Evolutionary conservation across 2,888 invertebrate genomes (phyloP).

Genomic region (Tipula helvola): DNA sequence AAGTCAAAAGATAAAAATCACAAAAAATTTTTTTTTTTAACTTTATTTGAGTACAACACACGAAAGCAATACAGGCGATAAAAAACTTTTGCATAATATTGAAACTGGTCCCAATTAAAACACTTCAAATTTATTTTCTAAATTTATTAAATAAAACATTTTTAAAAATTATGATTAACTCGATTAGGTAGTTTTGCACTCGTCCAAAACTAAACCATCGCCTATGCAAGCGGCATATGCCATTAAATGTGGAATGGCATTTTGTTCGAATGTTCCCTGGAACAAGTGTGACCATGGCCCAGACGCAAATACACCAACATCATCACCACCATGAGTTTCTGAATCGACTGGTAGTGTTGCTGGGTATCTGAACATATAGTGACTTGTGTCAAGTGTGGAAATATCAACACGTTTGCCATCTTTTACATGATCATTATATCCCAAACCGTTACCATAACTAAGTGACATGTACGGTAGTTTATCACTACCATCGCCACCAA

Average conservation of each 20-base stretch:
- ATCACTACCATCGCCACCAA: conserved; percentile 33
- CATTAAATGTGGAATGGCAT: conserved; percentile 62
- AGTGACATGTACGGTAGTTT: conserved; percentile 55
- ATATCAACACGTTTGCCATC: conserved; percentile 25
- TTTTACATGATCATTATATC: conserved; percentile 30
- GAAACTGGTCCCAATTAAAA: neutral
- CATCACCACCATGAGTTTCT: conserved; percentile 69
- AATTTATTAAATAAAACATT: neutral
- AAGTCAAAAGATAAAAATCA: no score
- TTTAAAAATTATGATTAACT: neutral
- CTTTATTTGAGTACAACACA: no score
- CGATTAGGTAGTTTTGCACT: conserved; percentile 19
- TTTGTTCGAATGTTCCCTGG: conserved; percentile 67
- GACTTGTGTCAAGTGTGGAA: conserved; percentile 15
- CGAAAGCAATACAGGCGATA: no score
- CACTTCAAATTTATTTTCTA: neutral
- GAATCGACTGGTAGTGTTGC: conserved; percentile 43
- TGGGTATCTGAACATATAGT: conserved; percentile 37
- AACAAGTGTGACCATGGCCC: conserved; percentile 75
- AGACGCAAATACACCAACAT: conserved; percentile 62
- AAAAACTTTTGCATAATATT: no score
- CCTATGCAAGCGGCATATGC: conserved; percentile 64
- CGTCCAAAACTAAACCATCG: conserved; percentile 32
- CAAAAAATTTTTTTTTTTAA: no score
- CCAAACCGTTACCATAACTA: conserved; percentile 64